A percentile compares a stretch with the other conserved stretches of the same genome.
Evolutionary conservation across 2,888 invertebrate genomes (phyloP).

Genomic region (Pyrrhia umbra): DNA sequence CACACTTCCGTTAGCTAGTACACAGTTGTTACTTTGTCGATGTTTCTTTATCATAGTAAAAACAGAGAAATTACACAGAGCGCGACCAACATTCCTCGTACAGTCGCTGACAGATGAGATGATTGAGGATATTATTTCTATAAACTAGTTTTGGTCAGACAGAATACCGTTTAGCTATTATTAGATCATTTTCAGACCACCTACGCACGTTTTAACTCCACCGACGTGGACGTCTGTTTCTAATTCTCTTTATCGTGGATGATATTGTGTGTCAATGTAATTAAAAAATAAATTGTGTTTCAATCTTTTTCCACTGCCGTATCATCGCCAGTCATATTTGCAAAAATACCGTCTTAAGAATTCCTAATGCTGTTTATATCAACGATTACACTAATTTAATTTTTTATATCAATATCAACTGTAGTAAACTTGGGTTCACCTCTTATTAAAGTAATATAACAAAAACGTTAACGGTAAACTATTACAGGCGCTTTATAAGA

Average conservation of each 20-base stretch:
- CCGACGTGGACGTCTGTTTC: constrained; percentile 22
- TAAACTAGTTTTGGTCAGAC: constrained; percentile 61
- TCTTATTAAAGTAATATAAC: too few relatives aligned
- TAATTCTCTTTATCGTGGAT: constrained; percentile 7
- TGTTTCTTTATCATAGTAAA: not conserved
- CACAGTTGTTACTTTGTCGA: not conserved
- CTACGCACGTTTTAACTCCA: constrained; percentile 29
- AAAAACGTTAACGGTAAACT: too few relatives aligned
- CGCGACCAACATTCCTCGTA: constrained; percentile 12
- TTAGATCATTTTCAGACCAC: constrained; percentile 38
- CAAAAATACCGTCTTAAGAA: too few relatives aligned
- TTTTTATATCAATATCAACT: too few relatives aligned
- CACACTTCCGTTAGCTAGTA: not conserved
- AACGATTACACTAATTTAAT: too few relatives aligned
- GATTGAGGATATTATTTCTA: constrained; percentile 53
- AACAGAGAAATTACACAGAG: constrained; percentile 5
- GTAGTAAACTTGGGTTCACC: too few relatives aligned
- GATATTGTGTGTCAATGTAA: not conserved
- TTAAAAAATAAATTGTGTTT: too few relatives aligned
- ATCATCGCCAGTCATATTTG: not conserved
- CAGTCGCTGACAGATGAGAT: constrained; percentile 34
- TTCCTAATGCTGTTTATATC: too few relatives aligned
- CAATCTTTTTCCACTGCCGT: not conserved
- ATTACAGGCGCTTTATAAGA: too few relatives aligned
- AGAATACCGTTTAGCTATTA: constrained; percentile 52